Evolutionary conservation across 2,797 vertebrate species (phyloP), one percentile per base, ranked within the genome.

Genomic region (Bucorvus abyssinicus): DNA sequence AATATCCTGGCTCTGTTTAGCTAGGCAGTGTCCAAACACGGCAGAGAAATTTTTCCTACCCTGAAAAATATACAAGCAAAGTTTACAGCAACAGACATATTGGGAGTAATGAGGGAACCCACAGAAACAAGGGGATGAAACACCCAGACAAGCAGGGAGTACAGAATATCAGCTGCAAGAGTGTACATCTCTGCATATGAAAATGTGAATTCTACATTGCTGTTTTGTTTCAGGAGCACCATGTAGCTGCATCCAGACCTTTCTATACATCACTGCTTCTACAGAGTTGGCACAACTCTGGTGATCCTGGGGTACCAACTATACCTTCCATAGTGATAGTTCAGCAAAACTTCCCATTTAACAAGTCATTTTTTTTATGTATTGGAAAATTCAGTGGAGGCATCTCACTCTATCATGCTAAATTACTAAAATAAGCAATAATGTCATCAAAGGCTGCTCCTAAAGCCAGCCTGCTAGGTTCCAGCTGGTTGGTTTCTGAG

Each of bases 381-480:
- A 56, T 87, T 89, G 86, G 63, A 89, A 89, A 86, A 92, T 55
- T 76, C 32, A 53, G 8, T 34, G 1, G 16, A 63, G 24, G 8
- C 12, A 87, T 59, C 17, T 82, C 40, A 22, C 7, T 70, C 77
- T 56, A 52, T 63, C 45, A 45, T 2, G 4, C 10, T 57, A 14
- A 92, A 89, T 73, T 77, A 49, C 34, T 75, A 52, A 90, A 94
- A 79, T 53, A 89, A 87, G 34, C 18, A 89, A 29, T 32, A 78
- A 45, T 57, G 38, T 74, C 60, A 52, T 38, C 29, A 40, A 10
- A 55, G 52, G 15, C 23, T 68, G 32, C 19, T 76, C 74, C 70
- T 56, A 45, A 10, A 59, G 29, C 6, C 38, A 64, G 32, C 34
- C 42, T 74, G 9, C 47, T 93, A 77, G 10, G 34, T 75, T 87